Base-by-base conservation (phyloP, 2,797 vertebrate species). In the Tapera naevia region DNA sequence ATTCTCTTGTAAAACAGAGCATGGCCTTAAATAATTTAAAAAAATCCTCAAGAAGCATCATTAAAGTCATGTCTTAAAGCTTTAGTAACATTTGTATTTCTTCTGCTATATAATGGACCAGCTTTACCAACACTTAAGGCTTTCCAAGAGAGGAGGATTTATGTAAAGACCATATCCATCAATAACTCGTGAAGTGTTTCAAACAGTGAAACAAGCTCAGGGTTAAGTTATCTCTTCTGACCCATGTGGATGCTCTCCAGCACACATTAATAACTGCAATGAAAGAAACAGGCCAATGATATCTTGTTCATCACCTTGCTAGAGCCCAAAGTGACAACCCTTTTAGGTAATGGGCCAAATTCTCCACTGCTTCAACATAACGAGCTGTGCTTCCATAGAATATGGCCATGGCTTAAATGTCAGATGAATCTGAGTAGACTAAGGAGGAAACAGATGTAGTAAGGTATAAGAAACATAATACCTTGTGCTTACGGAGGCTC, bases 401-500 rank as follows among this genome's bases (percentile, higher is more conserved):
- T 2, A 7, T 4, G 24, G 35, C 75, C 54, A 22, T 17, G 33
- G 19, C 2, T 32, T 51, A 51, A 66, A 30, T 3, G 7, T 17
- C 5, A 0, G 57, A 30, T 8, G 28, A 3, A 30, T 2, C 5
- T 19, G 35, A 50, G 66, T 1, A 46, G 75, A 9, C 8, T 30
- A 39, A 35, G 54, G 43, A 84, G 94, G 54, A 96, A 98, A 80
- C n/a, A 84, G 88, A 14, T 96, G 94, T 98, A 97, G 98, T 98
- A 98, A 98, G 98, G 98, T 98, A 98, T 98, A 98, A 98, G 97
- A 97, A 97, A 98, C 97, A 18, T 94, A 98, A 98, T 99, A 99
- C 99, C 99, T 99, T 99, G 98, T 99, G 99, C 98, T 99, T 99
- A 96, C 98, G 99, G 97, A 98, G 98, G 97, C 98, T 99, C 88